Base-by-base conservation (phyloP, 1,140 invertebrate genomes). In the Ectropis grisescens region DNA sequence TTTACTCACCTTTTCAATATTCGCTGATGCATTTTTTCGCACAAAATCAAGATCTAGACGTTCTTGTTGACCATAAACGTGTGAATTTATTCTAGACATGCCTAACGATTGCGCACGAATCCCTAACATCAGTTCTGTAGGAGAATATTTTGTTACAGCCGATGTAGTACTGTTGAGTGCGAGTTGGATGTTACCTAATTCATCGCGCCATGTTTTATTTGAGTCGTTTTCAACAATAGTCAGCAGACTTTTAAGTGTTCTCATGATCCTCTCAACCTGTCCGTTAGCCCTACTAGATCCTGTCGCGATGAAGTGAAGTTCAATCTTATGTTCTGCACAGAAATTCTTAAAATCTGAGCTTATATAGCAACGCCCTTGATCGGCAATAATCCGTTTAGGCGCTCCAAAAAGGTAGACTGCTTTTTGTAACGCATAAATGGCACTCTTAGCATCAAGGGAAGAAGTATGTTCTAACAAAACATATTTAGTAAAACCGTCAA, bases 311-410 rank as follows among this genome's bases (percentile, higher is more conserved):
- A n/a, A n/a, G n/a, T n/a, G n/a, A n/a, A n/a, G n/a, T n/a, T n/a
- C n/a, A n/a, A n/a, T 22, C 19, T 22, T 22, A 22, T 22, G 19
- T 22, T 22, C 19, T 5, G 9, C 1, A 22, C 56, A 59, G 26
- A 59, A 56, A 3, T 30, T 12, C 25, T 47, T 47, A 35, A 59
- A 55, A 4, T 55, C 43, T 1, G 26, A 13, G 28, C 47, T 48
- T 8, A 37, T 28, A 25, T 47, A 54, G 14, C 35, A 48, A 5
- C 51, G 33, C 2, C 57, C 62, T 10, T 52, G 51, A 28, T 67
- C 62, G 1, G 62, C 33, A n/a, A 67, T 51, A 9, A 61, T 55
- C 8, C 54, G 25, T 27, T 53, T 54, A 3, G 58, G 58, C 0
- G 56, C 53, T 19, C 62, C 62, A 31, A 62, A 62, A 22, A 55